Conservation (phyloP, 1,140 invertebrate species). For the Leucophenga varia region DNA sequence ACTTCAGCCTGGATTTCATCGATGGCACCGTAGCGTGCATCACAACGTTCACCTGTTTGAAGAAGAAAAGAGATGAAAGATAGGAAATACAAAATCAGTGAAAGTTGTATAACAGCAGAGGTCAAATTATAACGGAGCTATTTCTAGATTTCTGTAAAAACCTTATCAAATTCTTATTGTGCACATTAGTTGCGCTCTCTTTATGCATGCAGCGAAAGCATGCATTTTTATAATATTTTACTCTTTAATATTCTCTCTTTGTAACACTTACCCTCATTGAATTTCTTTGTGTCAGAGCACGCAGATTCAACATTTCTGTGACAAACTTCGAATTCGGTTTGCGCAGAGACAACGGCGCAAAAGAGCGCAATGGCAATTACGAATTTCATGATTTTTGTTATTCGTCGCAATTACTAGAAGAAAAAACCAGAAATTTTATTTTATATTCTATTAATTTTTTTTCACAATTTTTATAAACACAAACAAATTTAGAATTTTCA, state of each 20-base stretch:
- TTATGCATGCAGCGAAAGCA: constrained; percentile 13
- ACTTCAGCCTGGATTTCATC: constrained; percentile 58
- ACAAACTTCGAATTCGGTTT: constrained; percentile 60
- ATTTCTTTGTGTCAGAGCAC: constrained; percentile 56
- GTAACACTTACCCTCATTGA: constrained; percentile 29
- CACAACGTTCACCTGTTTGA: constrained; percentile 58
- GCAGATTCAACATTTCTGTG: constrained; percentile 63
- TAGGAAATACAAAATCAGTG: no score
- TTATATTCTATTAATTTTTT: no score
- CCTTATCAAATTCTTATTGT: background rate
- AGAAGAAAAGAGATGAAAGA: background rate
- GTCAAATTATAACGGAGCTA: no score
- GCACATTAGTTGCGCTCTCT: background rate
- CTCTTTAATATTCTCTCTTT: constrained; percentile 4
- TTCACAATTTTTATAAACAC: no score
- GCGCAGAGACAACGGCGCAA: constrained; percentile 57
- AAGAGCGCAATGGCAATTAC: constrained; percentile 59
- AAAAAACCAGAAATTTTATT: constrained; percentile 1
- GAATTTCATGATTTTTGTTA: constrained; percentile 58
- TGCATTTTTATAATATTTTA: constrained; percentile 24
- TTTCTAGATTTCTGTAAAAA: no score
- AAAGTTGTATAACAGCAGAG: no score
- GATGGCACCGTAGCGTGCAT: constrained; percentile 68
- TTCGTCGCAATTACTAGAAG: background rate
- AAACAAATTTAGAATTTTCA: constrained; percentile 2